Percentiles rank a stretch among this genome's conserved stretches.
phyloP scores from a whole-genome alignment of 2,113 vertebrate genomes.

The Actenoides hombroni region DNA sequence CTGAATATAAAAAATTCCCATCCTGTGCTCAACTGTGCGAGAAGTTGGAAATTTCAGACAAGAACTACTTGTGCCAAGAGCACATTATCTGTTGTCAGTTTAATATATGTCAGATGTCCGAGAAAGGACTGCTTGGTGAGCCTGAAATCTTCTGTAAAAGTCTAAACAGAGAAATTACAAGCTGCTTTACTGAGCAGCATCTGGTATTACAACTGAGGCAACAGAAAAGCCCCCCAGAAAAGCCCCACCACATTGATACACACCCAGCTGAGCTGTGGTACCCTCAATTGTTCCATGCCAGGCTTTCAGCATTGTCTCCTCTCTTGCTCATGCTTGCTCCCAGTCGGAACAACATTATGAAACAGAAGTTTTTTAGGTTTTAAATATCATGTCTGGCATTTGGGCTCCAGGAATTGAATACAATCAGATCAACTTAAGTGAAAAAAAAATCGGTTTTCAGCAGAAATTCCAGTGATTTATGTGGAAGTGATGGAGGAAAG shows the following conservation, averaged over 20 bases:
- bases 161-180: neutral
- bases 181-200: neutral
- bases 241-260: fast-evolving
- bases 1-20: neutral
- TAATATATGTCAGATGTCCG: neutral
- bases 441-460: neutral
- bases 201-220: neutral
- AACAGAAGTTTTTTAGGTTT: neutral
- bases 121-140: neutral
- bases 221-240: neutral
- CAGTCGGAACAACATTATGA: neutral
- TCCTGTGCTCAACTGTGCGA: neutral
- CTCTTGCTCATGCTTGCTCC: fast-evolving
- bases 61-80: neutral
- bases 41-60: neutral
- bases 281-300: neutral
- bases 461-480: neutral
- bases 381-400: neutral
- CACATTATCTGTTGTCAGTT: neutral
- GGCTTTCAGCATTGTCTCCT: neutral
- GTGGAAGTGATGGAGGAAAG: neutral
- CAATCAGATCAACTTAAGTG: neutral
- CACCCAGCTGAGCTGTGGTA: neutral
- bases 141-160: neutral
- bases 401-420: neutral